These are phyloP conservation scores for Mus spretus DNA, from an alignment of 2,797 vertebrate species.

Conservation along the genomic window DNA sequence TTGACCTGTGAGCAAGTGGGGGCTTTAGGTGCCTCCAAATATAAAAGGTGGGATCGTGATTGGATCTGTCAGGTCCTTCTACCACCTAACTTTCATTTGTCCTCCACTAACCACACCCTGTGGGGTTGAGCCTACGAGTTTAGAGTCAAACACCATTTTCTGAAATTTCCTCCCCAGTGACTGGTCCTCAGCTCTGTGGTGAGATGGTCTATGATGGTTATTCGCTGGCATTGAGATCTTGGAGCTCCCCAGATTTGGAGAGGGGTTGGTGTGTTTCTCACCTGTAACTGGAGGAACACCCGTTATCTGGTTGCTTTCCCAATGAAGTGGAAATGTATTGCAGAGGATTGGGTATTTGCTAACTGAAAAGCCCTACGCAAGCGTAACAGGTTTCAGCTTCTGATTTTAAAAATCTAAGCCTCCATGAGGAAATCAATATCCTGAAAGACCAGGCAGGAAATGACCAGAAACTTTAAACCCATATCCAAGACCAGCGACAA, in stretches of 20 bases:
- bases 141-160: not conserved
- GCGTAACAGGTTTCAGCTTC: not conserved
- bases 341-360: not conserved
- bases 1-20: slow-evolving; percentile 1
- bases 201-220: not conserved
- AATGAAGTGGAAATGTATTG: not conserved
- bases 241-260: not conserved
- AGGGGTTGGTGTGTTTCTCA: too few relatives aligned
- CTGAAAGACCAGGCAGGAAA: not conserved
- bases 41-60: not conserved
- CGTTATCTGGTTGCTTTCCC: not conserved
- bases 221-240: not conserved
- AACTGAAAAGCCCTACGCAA: not conserved
- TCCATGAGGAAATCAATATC: not conserved
- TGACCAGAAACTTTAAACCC: not conserved
- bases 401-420: not conserved
- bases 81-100: not conserved
- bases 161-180: not conserved
- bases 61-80: not conserved
- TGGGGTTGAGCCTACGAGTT: not conserved
- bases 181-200: not conserved
- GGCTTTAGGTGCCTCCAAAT: not conserved
- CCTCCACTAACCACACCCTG: not conserved
- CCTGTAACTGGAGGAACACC: not conserved
- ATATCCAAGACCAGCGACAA: not conserved